Evolutionary conservation across 2,113 vertebrate genomes (phyloP).

Genomic region (Gymnocephalus cernua): DNA sequence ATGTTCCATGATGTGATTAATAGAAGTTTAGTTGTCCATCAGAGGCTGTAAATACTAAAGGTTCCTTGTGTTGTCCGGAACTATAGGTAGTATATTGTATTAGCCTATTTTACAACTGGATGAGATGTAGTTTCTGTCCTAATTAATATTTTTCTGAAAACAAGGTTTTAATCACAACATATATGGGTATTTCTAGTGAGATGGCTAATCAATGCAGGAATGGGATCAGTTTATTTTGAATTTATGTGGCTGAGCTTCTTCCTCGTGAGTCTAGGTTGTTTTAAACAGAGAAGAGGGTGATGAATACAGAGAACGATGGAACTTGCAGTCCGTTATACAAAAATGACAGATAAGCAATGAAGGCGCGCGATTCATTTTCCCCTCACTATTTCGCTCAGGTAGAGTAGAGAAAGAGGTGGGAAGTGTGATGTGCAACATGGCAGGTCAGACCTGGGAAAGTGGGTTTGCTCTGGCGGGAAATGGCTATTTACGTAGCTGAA

Average conservation of each 20-base stretch:
- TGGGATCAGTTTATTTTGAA: slow-evolving; percentile 17
- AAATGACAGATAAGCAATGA: slow-evolving; percentile 39
- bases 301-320: slow-evolving; percentile 15
- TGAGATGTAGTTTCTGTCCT: not conserved
- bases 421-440: slow-evolving; percentile 59
- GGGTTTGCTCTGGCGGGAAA: slow-evolving; percentile 91
- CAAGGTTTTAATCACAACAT: slow-evolving; percentile 18
- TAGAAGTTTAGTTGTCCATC: not conserved
- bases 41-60: not conserved
- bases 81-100: not conserved
- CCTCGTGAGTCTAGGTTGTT: not conserved
- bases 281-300: slow-evolving; percentile 24
- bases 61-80: not conserved
- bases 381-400: slow-evolving; percentile 29
- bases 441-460: slow-evolving; percentile 79
- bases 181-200: not conserved
- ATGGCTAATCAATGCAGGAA: not conserved
- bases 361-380: not conserved
- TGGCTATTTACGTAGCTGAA: slow-evolving; percentile 87
- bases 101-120: not conserved
- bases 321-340: slow-evolving; percentile 11
- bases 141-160: slow-evolving; percentile 24
- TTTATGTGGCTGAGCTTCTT: not conserved
- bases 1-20: slow-evolving; percentile 11
- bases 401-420: slow-evolving; percentile 45